Evolutionary conservation across 1,140 invertebrate species (phyloP), one percentile per base, ranked within the genome.

Genomic region (Pomacea maculata): DNA sequence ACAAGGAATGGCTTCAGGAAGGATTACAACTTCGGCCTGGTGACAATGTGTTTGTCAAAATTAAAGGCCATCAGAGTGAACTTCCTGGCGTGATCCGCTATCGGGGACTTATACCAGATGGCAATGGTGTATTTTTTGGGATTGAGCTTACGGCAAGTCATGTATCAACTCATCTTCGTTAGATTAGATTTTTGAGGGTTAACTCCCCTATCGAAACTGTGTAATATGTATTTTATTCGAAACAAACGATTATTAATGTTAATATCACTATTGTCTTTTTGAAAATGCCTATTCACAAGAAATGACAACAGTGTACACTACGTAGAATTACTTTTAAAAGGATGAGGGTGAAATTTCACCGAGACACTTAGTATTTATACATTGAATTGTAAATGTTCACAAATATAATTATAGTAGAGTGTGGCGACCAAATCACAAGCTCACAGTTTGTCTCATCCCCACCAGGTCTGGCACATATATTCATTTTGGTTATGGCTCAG

Each of bases 91-190:
- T 85, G 61, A 61, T 90, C 61, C 64, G 85, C 75, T 90, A 86
- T 82, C 86, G 85, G 78, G 89, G 89, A 19, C 65, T 73, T 45
- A 72, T 89, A 21, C 80, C 81, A n/a, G 87, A 85, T 25, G 71
- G 83, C n/a, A 85, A 83, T 72, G 89, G 89, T 75, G 86, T 86
- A 21, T 83, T 84, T 73, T 90, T 90, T 85, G 89, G 89, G 54
- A 84, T 90, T 25, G 86, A 89, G 82, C 80, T 88, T 19, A 83
- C 82, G 72, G 86, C 87, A 82, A 71, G 72, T 71, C 19, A 55
- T 61, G 29, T 63, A 61, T 80, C 55, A 55, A 61, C 25, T 45
- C 34, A 4, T 45, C 34, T 45, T 45, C 70, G 4, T 75, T 64
- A 76, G 11, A 17, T 45, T 65, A 29, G 68, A 71, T 25, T 15